Conservation (phyloP, 2,113 vertebrate species). For the Aplodontia rufa region DNA sequence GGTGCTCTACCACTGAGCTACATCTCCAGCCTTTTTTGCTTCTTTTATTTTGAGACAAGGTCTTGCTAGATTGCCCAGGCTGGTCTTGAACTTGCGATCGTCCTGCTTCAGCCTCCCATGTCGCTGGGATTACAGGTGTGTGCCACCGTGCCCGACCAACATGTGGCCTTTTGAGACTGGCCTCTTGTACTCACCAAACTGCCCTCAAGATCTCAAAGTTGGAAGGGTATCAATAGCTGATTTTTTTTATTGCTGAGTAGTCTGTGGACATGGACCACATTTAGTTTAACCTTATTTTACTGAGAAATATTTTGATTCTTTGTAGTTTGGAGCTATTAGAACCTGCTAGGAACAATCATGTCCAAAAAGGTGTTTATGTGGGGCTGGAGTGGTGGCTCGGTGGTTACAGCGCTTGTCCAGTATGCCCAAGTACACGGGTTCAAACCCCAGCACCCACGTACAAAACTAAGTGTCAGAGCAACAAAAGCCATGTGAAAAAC, state of each 20-base stretch:
- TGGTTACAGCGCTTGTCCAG: no score
- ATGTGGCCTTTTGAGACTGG: background rate
- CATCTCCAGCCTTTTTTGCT: background rate
- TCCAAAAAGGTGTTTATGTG: no score
- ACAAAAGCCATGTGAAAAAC: no score
- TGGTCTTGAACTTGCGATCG: no score
- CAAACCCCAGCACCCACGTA: no score
- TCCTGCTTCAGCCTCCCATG: no score
- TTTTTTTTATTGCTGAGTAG: background rate
- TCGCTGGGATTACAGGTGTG: no score
- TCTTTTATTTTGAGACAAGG: background rate
- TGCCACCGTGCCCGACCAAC: no score
- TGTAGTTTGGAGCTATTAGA: background rate
- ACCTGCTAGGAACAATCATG: background rate
- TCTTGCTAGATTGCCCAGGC: no score
- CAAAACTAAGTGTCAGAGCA: no score
- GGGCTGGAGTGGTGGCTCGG: no score
- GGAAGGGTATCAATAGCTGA: background rate
- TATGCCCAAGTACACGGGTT: no score
- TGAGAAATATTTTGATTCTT: background rate
- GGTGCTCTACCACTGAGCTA: background rate
- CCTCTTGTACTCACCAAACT: background rate
- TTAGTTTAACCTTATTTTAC: background rate
- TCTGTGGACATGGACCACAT: rapidly evolving
- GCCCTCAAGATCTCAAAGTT: background rate